Base-by-base conservation (phyloP, 2,113 vertebrate genomes). In the Pelmatolapia mariae region DNA sequence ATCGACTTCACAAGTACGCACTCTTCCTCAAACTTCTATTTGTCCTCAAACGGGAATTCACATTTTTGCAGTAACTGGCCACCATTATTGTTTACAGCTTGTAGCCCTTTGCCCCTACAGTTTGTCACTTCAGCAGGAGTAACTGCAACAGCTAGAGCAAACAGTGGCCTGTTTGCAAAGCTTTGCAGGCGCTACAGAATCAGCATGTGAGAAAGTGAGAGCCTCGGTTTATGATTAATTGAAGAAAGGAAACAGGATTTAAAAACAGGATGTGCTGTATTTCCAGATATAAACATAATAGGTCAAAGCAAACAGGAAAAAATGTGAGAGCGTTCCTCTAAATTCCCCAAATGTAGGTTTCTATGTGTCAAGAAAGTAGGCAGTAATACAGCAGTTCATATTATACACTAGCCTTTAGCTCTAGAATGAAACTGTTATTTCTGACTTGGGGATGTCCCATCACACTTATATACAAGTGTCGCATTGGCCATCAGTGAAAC, bases 101-200 rank as follows among this genome's bases (percentile, higher is more conserved):
- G n/a, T 11, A 26, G 61, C 22, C 50, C 54, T 82, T 80, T 84
- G 73, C 87, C 50, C 81, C 57, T 13, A n/a, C 26, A 5, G 71
- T 82, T 36, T 89, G 84, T 90, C 80, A 86, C 88, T 66, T 82
- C 81, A 80, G 84, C 68, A 81, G 86, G 80, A 87, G 83, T 15
- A 61, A 73, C 63, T 29, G 19, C 88, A 52, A 68, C 86, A 63
- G 86, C 47, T 1, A 85, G 50, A 89, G 83, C 85, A 93, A 92
- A 94, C 90, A 93, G n/a, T 3, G 50, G 73, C 66, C 36, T 95
- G 94, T 94, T 93, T 94, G 88, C 38, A 0, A 31, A 92, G 88
- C 63, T 86, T 86, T 78, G 86, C 84, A 12, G 40, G 29, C 40
- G 33, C 84, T 54, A 15, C 87, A 89, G 85, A 92, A 61, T 90